Base-by-base conservation (phyloP, 2,797 vertebrate species). In the Sarcoramphus papa region DNA sequence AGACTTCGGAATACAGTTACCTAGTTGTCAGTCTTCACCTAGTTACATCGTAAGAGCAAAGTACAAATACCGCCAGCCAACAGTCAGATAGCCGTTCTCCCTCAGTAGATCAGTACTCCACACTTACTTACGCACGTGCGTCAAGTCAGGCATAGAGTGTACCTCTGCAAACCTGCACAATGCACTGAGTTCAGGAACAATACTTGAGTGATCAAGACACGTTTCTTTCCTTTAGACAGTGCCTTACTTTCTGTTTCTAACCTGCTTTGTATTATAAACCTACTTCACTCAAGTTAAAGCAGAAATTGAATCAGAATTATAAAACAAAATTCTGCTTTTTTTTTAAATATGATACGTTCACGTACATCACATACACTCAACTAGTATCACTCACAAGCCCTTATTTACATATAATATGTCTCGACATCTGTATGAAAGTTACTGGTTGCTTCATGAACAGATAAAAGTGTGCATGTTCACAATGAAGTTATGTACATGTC, bases 91-190 rank as follows among this genome's bases (percentile, higher is more conserved):
- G 24, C n/a, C 4, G 0, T 11, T 80, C 43, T 92, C 33, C 18
- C 43, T 45, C 12, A 37, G 45, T 9, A 64, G 21, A 68, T 57
- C 37, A 68, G 14, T 47, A 68, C 12, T 64, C 23, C 37, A 63
- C 28, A 16, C 17, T 59, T 19, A 28, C 17, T 59, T 19, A 28
- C 0, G 4, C 12, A 64, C 30, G 18, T 10, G 9, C 2, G 0
- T 18, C 45, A 56, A 74, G 18, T n/a, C 35, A 60, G 20, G n/a
- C 43, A 70, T 4, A 57, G 12, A 70, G 15, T 76, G 7, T 12
- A 60, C 5, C 30, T 41, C 63, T 35, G 18, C n/a, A 80, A 59
- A 69, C 2, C 27, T 76, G 31, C 23, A 69, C 16, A 18, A 57
- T 3, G 5, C 53, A 47, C 19, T 33, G 15, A 63, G 19, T 35